Percentiles rank a stretch among this genome's conserved stretches.
These are phyloP conservation scores for Poeciliopsis presidionis DNA, from an alignment of 2,797 vertebrate genomes.

Conservation along the genomic window DNA sequence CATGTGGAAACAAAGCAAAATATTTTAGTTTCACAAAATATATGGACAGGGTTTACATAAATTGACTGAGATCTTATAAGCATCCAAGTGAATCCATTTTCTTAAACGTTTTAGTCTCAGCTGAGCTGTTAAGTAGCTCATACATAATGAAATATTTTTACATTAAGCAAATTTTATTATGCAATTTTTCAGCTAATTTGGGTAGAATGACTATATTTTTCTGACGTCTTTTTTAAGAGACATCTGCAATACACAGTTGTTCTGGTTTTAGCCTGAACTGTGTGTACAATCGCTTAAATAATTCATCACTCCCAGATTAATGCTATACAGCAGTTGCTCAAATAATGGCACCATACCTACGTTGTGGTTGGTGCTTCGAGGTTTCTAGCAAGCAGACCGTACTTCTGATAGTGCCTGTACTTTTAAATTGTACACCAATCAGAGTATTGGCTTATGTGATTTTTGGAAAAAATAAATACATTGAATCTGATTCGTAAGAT, in stretches of 20 bases:
- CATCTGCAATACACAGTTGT: not conserved
- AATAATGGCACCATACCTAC: slow-evolving; percentile 13
- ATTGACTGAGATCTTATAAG: not conserved
- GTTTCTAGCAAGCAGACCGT: slow-evolving; percentile 10
- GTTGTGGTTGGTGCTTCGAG: slow-evolving; percentile 22
- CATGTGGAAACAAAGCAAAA: not conserved
- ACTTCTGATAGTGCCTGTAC: slow-evolving; percentile 3
- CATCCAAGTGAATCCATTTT: not conserved
- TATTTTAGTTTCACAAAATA: not conserved
- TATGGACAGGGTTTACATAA: not conserved
- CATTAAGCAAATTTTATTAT: not conserved
- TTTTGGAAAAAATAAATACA: not conserved
- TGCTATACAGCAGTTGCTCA: slow-evolving; percentile 9
- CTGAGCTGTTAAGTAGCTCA: not conserved
- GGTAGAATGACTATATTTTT: not conserved
- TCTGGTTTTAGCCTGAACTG: not conserved
- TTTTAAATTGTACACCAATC: slow-evolving; percentile 23
- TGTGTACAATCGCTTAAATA: slow-evolving; percentile 11
- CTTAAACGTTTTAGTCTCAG: not conserved
- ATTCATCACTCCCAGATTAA: slow-evolving; percentile 6
- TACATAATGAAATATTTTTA: not conserved
- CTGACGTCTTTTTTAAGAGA: not conserved
- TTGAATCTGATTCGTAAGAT: not conserved
- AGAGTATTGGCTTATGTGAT: not conserved
- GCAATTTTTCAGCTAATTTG: not conserved